Conservation (phyloP, 1,140 invertebrate genomes). For the Aphelinus certus region DNA sequence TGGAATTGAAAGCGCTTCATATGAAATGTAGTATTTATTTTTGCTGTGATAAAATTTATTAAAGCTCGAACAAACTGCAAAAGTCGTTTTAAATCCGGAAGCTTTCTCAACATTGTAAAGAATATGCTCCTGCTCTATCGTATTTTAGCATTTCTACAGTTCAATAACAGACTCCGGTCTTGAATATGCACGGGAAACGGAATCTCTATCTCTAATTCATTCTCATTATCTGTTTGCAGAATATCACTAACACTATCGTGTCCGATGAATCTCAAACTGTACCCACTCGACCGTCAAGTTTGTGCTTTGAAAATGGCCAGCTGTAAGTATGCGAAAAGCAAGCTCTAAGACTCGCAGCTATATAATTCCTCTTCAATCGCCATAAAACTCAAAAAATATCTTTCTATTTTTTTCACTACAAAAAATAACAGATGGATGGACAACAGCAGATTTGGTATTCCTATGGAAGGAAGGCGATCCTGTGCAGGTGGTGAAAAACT, state of each 20-base stretch:
- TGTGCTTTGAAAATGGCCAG: slow-evolving; percentile 94
- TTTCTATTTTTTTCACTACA: not conserved
- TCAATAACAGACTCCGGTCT: no score
- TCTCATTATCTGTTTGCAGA: slow-evolving; percentile 65
- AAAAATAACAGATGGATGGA: slow-evolving; percentile 84
- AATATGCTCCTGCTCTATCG: no score
- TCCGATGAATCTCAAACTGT: slow-evolving; percentile 95
- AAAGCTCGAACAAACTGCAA: no score
- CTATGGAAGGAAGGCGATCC: slow-evolving; percentile 94
- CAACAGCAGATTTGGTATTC: slow-evolving; percentile 92
- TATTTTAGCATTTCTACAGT: no score
- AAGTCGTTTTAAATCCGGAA: no score
- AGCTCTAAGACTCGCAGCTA: not conserved
- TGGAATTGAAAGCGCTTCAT: no score
- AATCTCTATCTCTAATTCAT: not conserved
- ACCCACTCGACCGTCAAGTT: slow-evolving; percentile 92
- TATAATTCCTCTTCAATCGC: not conserved
- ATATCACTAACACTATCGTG: slow-evolving; percentile 93
- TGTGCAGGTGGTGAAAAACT: slow-evolving; percentile 92
- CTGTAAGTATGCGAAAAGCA: slow-evolving; percentile 79
- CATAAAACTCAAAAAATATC: not conserved
- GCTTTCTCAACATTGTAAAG: no score
- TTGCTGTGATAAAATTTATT: no score
- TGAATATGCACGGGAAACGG: no score
- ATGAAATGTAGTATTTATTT: no score